These are phyloP conservation scores for Anthonomus grandis DNA, from an alignment of 1,140 invertebrate species.

Conservation along the genomic window DNA sequence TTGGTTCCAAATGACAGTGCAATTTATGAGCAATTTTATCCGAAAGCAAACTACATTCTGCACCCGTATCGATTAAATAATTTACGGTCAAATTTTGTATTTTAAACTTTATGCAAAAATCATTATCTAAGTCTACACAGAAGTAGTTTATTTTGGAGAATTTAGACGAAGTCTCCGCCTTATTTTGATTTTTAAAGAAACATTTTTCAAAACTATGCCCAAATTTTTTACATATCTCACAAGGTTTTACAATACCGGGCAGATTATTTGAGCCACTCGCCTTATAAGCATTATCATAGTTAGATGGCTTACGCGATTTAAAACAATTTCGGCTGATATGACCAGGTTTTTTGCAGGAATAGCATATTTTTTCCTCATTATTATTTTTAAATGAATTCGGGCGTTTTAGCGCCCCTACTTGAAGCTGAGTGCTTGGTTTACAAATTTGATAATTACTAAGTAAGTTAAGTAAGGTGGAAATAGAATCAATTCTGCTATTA, in stretches of 20 bases:
- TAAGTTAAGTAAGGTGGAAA: neutral
- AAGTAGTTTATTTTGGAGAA: slow-evolving; percentile 6
- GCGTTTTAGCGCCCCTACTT: neutral
- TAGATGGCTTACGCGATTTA: neutral
- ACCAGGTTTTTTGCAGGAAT: neutral
- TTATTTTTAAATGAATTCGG: neutral
- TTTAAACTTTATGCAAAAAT: slow-evolving; percentile 1
- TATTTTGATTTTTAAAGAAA: neutral
- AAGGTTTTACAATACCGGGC: neutral
- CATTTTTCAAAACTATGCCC: slow-evolving; percentile 1
- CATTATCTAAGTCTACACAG: slow-evolving; percentile 5
- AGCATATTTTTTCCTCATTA: neutral
- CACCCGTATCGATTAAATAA: slow-evolving; percentile 9
- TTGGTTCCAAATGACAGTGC: neutral
- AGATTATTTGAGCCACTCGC: neutral
- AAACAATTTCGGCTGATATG: neutral
- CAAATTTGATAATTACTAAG: slow-evolving; percentile 4
- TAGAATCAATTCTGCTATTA: neutral
- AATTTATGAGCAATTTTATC: slow-evolving; percentile 7
- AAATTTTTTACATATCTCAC: slow-evolving; percentile 3
- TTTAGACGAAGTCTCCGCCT: neutral
- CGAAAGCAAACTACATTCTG: slow-evolving; percentile 6
- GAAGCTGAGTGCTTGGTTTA: neutral
- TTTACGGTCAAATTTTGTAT: slow-evolving; percentile 3
- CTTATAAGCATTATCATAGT: too few relatives aligned